Percentiles rank a stretch among this genome's conserved stretches.
phyloP scores from a whole-genome alignment of 1,140 invertebrate genomes.

The Drosophila nasuta region DNA sequence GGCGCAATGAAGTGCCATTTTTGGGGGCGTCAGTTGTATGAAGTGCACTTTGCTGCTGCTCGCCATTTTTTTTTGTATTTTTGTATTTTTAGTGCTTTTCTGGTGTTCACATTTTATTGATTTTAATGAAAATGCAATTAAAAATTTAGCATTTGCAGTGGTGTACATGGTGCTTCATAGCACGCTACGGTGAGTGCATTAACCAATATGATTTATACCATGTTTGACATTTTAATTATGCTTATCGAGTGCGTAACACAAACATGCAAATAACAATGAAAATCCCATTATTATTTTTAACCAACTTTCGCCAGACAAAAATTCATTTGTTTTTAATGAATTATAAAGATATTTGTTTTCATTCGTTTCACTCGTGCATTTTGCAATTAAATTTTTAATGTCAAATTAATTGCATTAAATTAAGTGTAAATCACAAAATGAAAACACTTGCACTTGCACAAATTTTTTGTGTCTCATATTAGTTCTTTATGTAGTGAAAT shows the following conservation, averaged over 20 bases:
- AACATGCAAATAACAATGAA: constrained; percentile 29
- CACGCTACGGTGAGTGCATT: constrained; percentile 54
- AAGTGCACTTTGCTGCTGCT: constrained; percentile 41
- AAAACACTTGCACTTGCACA: too few relatives aligned
- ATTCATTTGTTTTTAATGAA: constrained; percentile 50
- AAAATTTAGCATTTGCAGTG: constrained; percentile 65
- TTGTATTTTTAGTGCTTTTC: constrained; percentile 1
- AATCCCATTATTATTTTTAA: constrained; percentile 39
- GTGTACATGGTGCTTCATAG: not conserved
- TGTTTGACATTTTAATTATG: constrained; percentile 70
- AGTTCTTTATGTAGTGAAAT: not conserved
- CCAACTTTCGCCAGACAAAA: constrained; percentile 50
- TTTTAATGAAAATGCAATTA: constrained; percentile 81
- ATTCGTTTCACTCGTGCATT: constrained; percentile 32
- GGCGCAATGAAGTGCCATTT: constrained; percentile 75
- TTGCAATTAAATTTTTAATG: constrained; percentile 58
- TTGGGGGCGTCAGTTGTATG: constrained; percentile 39
- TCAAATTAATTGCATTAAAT: constrained; percentile 70
- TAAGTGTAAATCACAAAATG: constrained; percentile 40
- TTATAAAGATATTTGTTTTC: constrained; percentile 60
- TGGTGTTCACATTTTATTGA: constrained; percentile 58
- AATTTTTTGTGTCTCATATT: too few relatives aligned
- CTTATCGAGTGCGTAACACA: not conserved
- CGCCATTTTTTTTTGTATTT: not conserved
- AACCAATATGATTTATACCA: constrained; percentile 72